A percentile compares a stretch with the other conserved stretches of the same genome.
phyloP scores from a whole-genome alignment of 2,797 vertebrate genomes.

The Tapirus indicus region DNA sequence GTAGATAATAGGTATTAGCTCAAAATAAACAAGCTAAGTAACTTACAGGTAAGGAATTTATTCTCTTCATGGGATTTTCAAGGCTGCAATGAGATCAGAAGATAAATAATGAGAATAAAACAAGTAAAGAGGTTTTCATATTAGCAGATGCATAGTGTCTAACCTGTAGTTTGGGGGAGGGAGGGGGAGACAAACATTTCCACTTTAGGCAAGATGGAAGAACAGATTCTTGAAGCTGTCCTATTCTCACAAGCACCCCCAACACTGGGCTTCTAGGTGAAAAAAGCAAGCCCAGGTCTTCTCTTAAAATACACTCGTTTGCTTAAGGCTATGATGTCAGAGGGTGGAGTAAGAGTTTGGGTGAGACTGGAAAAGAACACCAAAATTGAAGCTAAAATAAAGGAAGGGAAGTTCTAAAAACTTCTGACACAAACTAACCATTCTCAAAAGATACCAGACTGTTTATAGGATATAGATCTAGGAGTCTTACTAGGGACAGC shows the following conservation, averaged over 20 bases:
- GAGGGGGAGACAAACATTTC: background rate
- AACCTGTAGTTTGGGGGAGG: rapidly evolving
- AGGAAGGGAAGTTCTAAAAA: background rate
- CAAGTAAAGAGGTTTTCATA: conserved; percentile 35
- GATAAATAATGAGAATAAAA: conserved; percentile 65
- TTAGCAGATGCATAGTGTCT: background rate
- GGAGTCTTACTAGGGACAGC: background rate
- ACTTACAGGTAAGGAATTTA: conserved; percentile 95
- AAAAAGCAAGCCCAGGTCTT: background rate
- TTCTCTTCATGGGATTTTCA: conserved; percentile 93
- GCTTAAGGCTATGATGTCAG: background rate
- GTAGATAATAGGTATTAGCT: background rate
- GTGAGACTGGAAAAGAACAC: background rate
- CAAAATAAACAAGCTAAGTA: background rate
- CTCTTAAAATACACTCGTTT: background rate
- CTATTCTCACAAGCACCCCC: background rate
- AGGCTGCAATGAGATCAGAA: conserved; percentile 82
- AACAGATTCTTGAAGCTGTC: background rate
- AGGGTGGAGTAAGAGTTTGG: background rate
- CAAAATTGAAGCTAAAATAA: conserved; percentile 3
- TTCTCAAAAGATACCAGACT: background rate
- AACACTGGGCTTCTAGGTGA: background rate
- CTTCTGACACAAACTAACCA: background rate
- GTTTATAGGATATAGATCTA: background rate
- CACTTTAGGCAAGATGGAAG: conserved; percentile 27